Conservation (phyloP, 2,797 vertebrate species). For the Gadopsis marmoratus region DNA sequence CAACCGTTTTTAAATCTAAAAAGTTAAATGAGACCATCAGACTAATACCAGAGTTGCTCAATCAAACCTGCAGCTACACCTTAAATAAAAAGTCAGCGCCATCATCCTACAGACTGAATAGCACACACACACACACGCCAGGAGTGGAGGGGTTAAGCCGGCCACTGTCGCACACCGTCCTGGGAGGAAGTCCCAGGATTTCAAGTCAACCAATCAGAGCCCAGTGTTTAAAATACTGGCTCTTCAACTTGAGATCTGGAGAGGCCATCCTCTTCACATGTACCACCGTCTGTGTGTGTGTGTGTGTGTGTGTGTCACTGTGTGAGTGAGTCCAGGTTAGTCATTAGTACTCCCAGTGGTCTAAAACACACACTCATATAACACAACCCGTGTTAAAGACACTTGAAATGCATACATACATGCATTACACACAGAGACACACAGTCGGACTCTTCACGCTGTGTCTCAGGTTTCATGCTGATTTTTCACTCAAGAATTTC, state of each 20-base stretch:
- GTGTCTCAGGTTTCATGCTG: background rate
- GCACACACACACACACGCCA: background rate
- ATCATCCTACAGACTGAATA: background rate
- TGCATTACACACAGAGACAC: constrained; percentile 7
- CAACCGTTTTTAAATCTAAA: background rate
- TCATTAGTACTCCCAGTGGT: constrained; percentile 52
- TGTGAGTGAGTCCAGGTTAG: constrained; percentile 35
- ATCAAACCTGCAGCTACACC: background rate
- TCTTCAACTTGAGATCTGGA: constrained; percentile 60
- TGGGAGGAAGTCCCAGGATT: constrained; percentile 61
- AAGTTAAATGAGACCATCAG: background rate
- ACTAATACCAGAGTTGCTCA: background rate
- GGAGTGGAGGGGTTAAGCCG: constrained; percentile 1
- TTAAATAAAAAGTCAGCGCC: background rate
- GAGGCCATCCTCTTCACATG: constrained; percentile 66
- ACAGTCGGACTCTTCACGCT: background rate
- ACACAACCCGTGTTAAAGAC: constrained; percentile 33
- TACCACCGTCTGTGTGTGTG: constrained; percentile 48
- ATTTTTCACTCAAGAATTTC: background rate
- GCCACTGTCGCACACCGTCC: constrained; percentile 19
- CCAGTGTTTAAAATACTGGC: constrained; percentile 46
- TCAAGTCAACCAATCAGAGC: constrained; percentile 64
- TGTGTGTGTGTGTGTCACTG: too few species aligned
- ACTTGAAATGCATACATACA: constrained; percentile 14
- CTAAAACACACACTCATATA: constrained; percentile 38